Evolutionary conservation across 2,888 invertebrate genomes (phyloP), one percentile per base, ranked within the genome.

Genomic region (Dexiosoma caninum): DNA sequence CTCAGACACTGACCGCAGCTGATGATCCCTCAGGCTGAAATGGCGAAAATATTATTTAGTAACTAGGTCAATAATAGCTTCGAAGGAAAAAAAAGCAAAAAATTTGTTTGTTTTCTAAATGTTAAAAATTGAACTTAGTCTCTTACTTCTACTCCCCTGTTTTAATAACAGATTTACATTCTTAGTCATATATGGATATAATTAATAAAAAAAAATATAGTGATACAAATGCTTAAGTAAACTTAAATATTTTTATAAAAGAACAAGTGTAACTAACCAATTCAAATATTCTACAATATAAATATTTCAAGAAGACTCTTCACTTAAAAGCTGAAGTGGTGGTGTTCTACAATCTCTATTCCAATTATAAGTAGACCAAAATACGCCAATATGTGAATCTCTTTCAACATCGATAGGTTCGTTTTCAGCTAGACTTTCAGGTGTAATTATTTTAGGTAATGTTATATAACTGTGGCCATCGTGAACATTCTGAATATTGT

Each of bases 361-460:
- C 72, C 91, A 90, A 84, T 92, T 92, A 83, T 93, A 93, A 32
- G 88, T 88, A 1, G 92, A 88, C 85, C 93, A 93, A 85, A 92
- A 92, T 85, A 93, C 92, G 77, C 93, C 85, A 0, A 93, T 40
- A 84, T 93, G 93, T 12, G 93, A 87, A 85, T 93, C 90, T 14
- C 92, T 93, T 23, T 30, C 62, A 42, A 42, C 19, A 37, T 72
- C 55, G 1, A 62, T 59, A 10, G 9, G 21, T 32, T 46, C 23
- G 21, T 23, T 55, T 19, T 23, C 14, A 14, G 44, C 21, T 5
- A 32, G 21, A 30, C 35, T 23, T 46, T 32, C 14, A n/a, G 21
- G 2, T 2, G 1, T 27, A 9, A 2, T 37, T n/a, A 32, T 16
- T 14, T 35, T n/a, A 19, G 57, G n/a, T 27, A 44, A 53, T 23